These are phyloP conservation scores for Neodon shergylaensis DNA, from an alignment of 2,113 vertebrate species.

Conservation along the genomic window DNA sequence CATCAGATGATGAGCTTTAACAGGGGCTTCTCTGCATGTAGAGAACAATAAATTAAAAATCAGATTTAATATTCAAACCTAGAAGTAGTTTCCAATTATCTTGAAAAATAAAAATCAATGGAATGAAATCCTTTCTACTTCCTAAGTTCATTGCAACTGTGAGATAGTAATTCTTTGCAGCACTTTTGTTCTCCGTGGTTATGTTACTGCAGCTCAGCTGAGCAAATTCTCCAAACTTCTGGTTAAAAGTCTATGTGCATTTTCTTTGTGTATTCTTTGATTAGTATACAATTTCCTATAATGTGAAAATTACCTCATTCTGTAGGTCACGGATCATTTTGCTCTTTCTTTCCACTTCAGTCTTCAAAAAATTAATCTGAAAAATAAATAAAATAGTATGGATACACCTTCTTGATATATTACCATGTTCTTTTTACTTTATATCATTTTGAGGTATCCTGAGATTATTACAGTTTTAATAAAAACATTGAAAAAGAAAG, in stretches of 20 bases:
- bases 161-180: background rate
- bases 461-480: background rate
- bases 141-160: background rate
- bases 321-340: slow-evolving; percentile 98
- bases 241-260: background rate
- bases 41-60: background rate
- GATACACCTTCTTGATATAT: background rate
- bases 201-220: background rate
- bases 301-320: slow-evolving; percentile 91
- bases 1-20: background rate
- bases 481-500: slow-evolving; percentile 16
- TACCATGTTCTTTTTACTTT: background rate
- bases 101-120: slow-evolving; percentile 2
- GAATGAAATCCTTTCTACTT: background rate
- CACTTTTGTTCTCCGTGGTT: background rate
- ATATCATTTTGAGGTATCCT: background rate
- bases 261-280: background rate
- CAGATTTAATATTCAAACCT: background rate
- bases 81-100: background rate
- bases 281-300: background rate
- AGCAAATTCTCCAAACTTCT: background rate
- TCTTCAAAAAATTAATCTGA: slow-evolving; percentile 97
- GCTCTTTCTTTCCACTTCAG: slow-evolving; percentile 98
- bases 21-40: background rate
- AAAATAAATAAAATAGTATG: slow-evolving; percentile 69